Evolutionary conservation across 2,888 invertebrate species (phyloP).

Genomic region (Lasioglossum malachurum): DNA sequence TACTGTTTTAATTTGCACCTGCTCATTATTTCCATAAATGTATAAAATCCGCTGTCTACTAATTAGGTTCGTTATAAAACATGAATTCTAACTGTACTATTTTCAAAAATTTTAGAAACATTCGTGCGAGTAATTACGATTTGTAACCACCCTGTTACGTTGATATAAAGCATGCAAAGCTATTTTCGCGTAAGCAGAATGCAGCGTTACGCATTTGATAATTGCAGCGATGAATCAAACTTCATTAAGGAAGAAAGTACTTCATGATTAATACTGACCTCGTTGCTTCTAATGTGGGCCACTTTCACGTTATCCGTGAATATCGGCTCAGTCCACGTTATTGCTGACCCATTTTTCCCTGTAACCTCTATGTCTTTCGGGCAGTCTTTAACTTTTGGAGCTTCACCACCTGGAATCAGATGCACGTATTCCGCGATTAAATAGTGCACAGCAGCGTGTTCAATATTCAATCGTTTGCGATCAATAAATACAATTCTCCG

Average conservation of each 20-base stretch:
- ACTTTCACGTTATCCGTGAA: constrained; percentile 86
- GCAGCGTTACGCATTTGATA: constrained; percentile 13
- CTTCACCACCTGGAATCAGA: constrained; percentile 83
- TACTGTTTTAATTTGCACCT: too few species aligned
- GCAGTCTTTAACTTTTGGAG: constrained; percentile 85
- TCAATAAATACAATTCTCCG: too few species aligned
- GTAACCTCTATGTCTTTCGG: constrained; percentile 83
- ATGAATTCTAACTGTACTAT: too few species aligned
- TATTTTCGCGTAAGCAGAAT: background rate
- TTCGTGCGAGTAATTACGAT: background rate
- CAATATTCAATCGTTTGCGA: background rate
- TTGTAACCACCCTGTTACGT: background rate
- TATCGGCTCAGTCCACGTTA: constrained; percentile 85
- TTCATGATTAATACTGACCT: constrained; percentile 77
- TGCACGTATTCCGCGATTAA: background rate
- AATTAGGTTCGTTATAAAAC: background rate
- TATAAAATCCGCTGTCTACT: too few species aligned
- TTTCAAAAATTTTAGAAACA: background rate
- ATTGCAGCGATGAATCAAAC: constrained; percentile 27
- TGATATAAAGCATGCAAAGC: background rate
- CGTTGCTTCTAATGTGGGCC: constrained; percentile 82
- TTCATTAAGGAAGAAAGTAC: constrained; percentile 27
- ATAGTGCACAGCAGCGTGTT: background rate
- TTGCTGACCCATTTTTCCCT: constrained; percentile 81
- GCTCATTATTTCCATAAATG: too few species aligned